A percentile compares a stretch with the other conserved stretches of the same genome.
Evolutionary conservation across 2,113 vertebrate genomes (phyloP).

Genomic region (Cyphomyrus discorhynchus): DNA sequence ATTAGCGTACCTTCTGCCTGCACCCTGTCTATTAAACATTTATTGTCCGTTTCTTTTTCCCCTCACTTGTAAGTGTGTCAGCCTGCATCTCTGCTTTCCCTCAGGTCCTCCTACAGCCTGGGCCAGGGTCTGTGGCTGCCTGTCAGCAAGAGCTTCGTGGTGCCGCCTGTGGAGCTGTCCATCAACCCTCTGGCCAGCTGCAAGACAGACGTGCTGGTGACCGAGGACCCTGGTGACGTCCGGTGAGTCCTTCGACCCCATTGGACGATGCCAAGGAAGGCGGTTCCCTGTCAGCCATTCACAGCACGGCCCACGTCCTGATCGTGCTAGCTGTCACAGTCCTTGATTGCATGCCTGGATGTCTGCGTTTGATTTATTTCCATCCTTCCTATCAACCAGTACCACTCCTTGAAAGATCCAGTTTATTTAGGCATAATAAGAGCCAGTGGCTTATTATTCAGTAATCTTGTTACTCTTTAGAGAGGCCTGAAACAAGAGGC

Average conservation of each 20-base stretch:
- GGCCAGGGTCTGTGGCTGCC: conserved; percentile 96
- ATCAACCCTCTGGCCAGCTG: conserved; percentile 97
- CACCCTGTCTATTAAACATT: background rate
- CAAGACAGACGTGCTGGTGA: conserved; percentile 94
- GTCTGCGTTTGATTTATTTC: background rate
- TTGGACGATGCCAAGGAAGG: background rate
- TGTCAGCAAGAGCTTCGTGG: conserved; percentile 97
- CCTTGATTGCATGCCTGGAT: background rate
- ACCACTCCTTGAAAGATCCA: background rate
- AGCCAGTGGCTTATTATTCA: background rate
- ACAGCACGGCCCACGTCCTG: background rate
- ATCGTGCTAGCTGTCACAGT: background rate
- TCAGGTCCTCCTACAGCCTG: conserved; percentile 92
- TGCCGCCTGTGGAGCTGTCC: conserved; percentile 90
- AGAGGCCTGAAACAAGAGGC: background rate
- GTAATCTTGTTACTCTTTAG: background rate
- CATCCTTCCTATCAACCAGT: background rate
- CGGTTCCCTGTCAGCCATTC: background rate
- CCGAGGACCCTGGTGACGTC: conserved; percentile 91
- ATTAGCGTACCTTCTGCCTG: background rate
- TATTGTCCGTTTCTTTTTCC: background rate
- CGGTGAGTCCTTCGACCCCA: conserved; percentile 68
- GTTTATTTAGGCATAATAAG: background rate
- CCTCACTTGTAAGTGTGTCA: conserved; percentile 22
- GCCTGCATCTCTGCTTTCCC: conserved; percentile 38